Conservation (phyloP, 2,113 vertebrate species). For the Zapornia atra region DNA sequence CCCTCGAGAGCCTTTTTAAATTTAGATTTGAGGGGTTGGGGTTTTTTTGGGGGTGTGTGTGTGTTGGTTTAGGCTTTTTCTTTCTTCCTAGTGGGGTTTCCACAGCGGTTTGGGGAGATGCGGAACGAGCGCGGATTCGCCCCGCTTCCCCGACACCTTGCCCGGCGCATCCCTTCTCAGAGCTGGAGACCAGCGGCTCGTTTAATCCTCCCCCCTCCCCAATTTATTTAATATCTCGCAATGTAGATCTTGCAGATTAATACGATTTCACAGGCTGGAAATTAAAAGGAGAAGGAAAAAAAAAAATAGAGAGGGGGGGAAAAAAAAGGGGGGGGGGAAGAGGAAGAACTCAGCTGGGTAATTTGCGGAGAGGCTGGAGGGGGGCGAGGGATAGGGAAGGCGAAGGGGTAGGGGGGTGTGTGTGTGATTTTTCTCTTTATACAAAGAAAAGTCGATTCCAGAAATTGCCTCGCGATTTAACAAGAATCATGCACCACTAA, state of each 20-base stretch:
- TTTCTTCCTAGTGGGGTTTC: not conserved
- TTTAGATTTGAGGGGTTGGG: too few relatives aligned
- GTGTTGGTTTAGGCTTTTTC: too few relatives aligned
- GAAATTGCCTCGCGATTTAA: constrained; percentile 75
- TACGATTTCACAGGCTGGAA: constrained; percentile 73
- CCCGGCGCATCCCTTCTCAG: constrained; percentile 3
- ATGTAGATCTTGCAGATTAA: constrained; percentile 73
- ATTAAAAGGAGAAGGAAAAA: not conserved
- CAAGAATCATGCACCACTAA: constrained; percentile 80
- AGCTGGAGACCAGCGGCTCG: not conserved
- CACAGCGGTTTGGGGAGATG: not conserved
- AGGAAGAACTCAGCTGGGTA: constrained; percentile 56
- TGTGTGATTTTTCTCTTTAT: not conserved
- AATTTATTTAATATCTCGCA: constrained; percentile 49
- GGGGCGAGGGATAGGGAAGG: not conserved
- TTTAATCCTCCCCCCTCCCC: constrained; percentile 45
- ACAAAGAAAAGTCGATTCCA: constrained; percentile 71
- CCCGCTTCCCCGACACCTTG: not conserved
- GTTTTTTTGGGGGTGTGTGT: too few relatives aligned
- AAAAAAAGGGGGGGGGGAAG: too few relatives aligned
- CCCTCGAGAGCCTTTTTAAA: too few relatives aligned
- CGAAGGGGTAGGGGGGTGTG: not conserved
- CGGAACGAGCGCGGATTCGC: not conserved
- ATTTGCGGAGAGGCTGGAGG: constrained; percentile 63
- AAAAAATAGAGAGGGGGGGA: too few relatives aligned